Conservation (phyloP, 2,113 vertebrate species). For the Petromus typicus region DNA sequence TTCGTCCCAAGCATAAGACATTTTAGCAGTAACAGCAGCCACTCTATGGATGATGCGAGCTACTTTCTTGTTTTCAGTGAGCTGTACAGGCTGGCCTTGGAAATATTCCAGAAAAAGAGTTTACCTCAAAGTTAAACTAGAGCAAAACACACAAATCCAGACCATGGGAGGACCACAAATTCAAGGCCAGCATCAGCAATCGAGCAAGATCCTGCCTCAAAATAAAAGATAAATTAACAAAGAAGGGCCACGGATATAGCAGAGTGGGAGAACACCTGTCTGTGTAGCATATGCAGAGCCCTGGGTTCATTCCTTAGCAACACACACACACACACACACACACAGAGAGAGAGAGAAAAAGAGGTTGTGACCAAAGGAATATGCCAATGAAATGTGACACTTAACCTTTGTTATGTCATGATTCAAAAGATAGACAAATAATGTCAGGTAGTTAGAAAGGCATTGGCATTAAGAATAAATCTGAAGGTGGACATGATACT, state of each 20-base stretch:
- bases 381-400: background rate
- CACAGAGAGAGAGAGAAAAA: background rate
- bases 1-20: fast-evolving
- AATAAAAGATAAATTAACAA: background rate
- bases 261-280: too few species aligned
- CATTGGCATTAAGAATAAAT: background rate
- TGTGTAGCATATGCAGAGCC: background rate
- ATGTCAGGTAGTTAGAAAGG: background rate
- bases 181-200: background rate
- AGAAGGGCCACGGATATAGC: background rate
- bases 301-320: background rate
- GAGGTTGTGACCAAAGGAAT: background rate
- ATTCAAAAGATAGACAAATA: background rate
- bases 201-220: background rate
- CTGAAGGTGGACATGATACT: background rate
- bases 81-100: fast-evolving
- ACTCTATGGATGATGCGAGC: fast-evolving
- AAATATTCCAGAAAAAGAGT: background rate
- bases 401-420: background rate
- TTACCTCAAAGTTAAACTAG: background rate
- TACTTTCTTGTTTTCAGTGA: background rate
- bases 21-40: fast-evolving
- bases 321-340: background rate
- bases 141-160: background rate
- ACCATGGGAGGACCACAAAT: background rate